These are phyloP conservation scores for Triplophysa bombifrons DNA, from an alignment of 2,797 vertebrate species.

Conservation along the genomic window DNA sequence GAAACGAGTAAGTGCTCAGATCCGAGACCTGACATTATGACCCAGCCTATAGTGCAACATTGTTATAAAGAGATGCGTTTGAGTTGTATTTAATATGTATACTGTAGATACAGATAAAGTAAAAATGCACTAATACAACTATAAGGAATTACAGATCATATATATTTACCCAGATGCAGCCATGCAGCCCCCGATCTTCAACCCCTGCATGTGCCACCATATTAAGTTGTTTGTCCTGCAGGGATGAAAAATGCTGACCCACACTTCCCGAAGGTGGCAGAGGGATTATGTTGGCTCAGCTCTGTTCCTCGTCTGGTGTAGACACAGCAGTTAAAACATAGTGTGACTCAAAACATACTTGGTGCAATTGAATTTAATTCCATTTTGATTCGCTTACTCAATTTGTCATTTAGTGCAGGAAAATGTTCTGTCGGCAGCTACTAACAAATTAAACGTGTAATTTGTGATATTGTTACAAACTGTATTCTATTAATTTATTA, in stretches of 20 bases:
- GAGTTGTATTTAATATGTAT: not conserved
- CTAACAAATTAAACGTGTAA: not conserved
- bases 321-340: not conserved
- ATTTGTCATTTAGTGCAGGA: not conserved
- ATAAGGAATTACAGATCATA: not conserved
- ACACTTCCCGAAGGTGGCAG: not conserved
- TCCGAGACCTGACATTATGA: no score
- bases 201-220: not conserved
- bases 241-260: not conserved
- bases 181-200: no score
- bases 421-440: not conserved
- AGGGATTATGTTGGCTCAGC: not conserved
- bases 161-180: no score
- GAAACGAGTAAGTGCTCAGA: no score
- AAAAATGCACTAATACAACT: not conserved
- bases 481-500: no score
- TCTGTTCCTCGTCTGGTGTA: not conserved
- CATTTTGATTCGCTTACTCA: not conserved
- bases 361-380: not conserved
- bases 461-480: no score
- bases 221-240: not conserved
- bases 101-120: not conserved
- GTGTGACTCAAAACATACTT: conserved; percentile 55
- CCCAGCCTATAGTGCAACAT: no score
- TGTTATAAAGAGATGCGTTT: no score